Evolutionary conservation across 2,113 vertebrate genomes (phyloP).

Genomic region (Zosterops borbonicus): DNA sequence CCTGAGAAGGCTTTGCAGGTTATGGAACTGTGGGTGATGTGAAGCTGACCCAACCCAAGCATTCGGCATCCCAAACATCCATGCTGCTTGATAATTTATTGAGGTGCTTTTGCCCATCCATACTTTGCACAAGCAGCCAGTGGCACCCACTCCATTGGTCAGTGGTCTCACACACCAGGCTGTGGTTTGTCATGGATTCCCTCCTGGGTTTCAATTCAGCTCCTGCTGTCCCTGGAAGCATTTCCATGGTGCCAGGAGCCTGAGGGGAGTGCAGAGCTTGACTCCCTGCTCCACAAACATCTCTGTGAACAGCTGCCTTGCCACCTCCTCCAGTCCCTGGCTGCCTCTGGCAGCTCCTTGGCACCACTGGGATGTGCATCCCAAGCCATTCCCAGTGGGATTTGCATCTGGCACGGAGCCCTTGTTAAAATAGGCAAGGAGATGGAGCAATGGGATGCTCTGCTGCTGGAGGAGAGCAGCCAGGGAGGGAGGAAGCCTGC

Average conservation of each 20-base stretch:
- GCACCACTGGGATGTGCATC: not conserved
- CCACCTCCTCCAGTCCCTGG: rapidly evolving
- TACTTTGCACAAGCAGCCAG: not conserved
- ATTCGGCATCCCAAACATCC: not conserved
- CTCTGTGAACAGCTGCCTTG: not conserved
- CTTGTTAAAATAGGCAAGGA: not conserved
- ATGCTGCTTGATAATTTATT: not conserved
- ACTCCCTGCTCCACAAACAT: not conserved
- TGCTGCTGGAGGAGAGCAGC: not conserved
- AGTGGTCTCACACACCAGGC: not conserved
- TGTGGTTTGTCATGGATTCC: not conserved
- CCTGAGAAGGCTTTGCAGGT: not conserved
- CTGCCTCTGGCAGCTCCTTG: not conserved
- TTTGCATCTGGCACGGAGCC: not conserved
- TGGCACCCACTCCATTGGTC: not conserved
- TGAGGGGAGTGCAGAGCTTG: not conserved
- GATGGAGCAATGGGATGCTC: not conserved
- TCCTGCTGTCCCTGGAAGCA: not conserved
- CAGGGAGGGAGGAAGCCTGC: slow-evolving; percentile 11
- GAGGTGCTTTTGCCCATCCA: not conserved
- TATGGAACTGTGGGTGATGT: rapidly evolving
- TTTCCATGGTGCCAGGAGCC: not conserved
- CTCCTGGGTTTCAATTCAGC: rapidly evolving
- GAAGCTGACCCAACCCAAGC: not conserved
- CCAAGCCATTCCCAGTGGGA: not conserved